A percentile compares a stretch with the other conserved stretches of the same genome.
Conservation (phyloP, 1,140 invertebrate species). For the Tetramorium simillimum region DNA sequence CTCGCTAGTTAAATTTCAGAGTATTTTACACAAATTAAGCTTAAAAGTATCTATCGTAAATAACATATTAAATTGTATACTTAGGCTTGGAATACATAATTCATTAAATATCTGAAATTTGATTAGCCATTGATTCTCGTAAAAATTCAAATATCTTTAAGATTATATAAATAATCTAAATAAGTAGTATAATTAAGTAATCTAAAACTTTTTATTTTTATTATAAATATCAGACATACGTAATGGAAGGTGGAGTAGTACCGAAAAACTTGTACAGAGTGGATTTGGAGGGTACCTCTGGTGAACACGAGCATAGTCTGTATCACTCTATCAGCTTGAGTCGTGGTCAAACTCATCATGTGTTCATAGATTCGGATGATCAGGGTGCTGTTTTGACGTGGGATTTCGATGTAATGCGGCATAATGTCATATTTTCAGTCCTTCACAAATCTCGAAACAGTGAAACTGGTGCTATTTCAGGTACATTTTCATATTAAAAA, state of each 20-base stretch:
- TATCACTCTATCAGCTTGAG: slow-evolving; percentile 86
- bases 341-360: slow-evolving; percentile 92
- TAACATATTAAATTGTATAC: not conserved
- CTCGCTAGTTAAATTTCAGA: slow-evolving; percentile 35
- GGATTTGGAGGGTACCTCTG: slow-evolving; percentile 88
- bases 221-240: slow-evolving; percentile 88
- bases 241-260: slow-evolving; percentile 94
- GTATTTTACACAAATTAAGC: slow-evolving; percentile 6
- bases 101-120: slow-evolving; percentile 20
- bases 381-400: slow-evolving; percentile 96
- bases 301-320: slow-evolving; percentile 85
- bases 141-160: slow-evolving; percentile 21
- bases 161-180: not conserved
- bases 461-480: slow-evolving; percentile 18
- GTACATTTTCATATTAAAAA: slow-evolving; percentile 31
- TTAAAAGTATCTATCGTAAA: not conserved
- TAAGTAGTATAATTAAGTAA: slow-evolving; percentile 11
- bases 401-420: slow-evolving; percentile 98
- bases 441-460: slow-evolving; percentile 82
- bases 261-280: slow-evolving; percentile 95
- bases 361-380: slow-evolving; percentile 93
- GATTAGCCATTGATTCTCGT: not conserved
- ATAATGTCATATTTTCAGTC: slow-evolving; percentile 95
- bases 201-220: slow-evolving; percentile 9
- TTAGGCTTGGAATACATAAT: not conserved